A percentile compares a stretch with the other conserved stretches of the same genome.
Evolutionary conservation across 37 sponge, comb jelly and placozoan species (phyloP).

Genomic region (Spongilla lacustris): DNA sequence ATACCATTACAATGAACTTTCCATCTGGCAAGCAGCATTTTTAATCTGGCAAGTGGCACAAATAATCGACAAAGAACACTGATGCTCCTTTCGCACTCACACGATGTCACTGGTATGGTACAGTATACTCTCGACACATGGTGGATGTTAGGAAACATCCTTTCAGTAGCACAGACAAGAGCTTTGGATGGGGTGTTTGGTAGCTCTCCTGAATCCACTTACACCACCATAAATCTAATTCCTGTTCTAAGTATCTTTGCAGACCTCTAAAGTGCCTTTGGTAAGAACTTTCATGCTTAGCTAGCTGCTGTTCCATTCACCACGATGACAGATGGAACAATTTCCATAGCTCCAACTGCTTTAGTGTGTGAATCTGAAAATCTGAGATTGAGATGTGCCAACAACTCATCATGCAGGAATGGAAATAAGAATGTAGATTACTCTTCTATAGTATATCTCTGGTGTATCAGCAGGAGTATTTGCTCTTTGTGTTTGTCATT

Average conservation of each 20-base stretch:
- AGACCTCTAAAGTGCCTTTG: conserved; percentile 21
- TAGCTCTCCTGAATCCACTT: conserved; percentile 26
- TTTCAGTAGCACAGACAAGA: conserved; percentile 19
- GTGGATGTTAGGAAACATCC: conserved; percentile 34
- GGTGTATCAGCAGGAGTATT: conserved; percentile 58
- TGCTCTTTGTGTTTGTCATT: conserved; percentile 24
- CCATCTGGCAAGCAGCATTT: too few relatives aligned
- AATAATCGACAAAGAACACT: conserved; percentile 36
- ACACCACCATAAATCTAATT: conserved; percentile 46
- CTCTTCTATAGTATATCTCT: conserved; percentile 52
- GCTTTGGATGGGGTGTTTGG: conserved; percentile 41
- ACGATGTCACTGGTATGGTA: conserved; percentile 42
- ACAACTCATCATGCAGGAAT: conserved; percentile 27
- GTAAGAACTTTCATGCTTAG: neutral
- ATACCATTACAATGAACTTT: too few relatives aligned
- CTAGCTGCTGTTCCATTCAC: neutral
- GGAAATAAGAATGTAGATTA: conserved; percentile 45
- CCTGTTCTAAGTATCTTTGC: conserved; percentile 17
- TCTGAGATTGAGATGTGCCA: conserved; percentile 32
- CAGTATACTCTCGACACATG: conserved; percentile 5
- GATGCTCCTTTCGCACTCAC: conserved; percentile 39
- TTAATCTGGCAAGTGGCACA: too few relatives aligned
- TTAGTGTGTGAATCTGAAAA: conserved; percentile 23
- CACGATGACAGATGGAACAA: conserved; percentile 35
- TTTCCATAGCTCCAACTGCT: conserved; percentile 27